Evolutionary conservation across 2,113 vertebrate genomes (phyloP), one percentile per base, ranked within the genome.

Genomic region (Macroglossus sobrinus): DNA sequence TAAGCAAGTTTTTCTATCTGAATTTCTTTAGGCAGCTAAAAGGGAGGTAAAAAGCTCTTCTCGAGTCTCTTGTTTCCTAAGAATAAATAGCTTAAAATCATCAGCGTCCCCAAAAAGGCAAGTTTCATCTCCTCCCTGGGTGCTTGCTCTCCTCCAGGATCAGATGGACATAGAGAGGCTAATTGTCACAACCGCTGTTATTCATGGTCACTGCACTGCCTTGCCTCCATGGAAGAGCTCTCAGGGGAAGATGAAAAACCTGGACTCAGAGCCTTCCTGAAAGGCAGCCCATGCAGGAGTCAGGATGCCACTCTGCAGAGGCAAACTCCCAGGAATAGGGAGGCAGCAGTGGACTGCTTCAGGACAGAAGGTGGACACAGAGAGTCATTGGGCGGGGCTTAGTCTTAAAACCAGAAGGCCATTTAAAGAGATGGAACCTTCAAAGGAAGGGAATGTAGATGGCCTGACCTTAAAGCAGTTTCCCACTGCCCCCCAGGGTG

Each of bases 281-380:
- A 4, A 64, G 12, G 33, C 15, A 16, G 33, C 53, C 66, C 28
- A 64, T 35, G 7, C 66, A 30, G 15, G 9, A 72, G 14, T 28
- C 24, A 57, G 57, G 59, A 35, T 19, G 43, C 38, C 1, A 3
- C 68, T 50, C 15, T 1, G 63, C 18, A 28, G 5, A 90, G 19
- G 22, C 12, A 7, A 9, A 18, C 10, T 4, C 11, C 45, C 33
- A n/a, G 0, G 0, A 15, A 9, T 3, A 55, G 1, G 35, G 16
- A 24, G 14, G n/a, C 2, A 2, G 40, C 35, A 68, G 33, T 6
- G 14, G 28, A 15, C 38, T 38, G 0, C 40, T 24, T 4, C 35
- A 22, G 19, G 38, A 28, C 53, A 80, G 6, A 43, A n/a, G 11
- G 4, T 22, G 2, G 43, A 40, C 26, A 33, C 28, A 15, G n/a